phyloP scores from a whole-genome alignment of 2,113 vertebrate genomes.

The Sterna hirundo region DNA sequence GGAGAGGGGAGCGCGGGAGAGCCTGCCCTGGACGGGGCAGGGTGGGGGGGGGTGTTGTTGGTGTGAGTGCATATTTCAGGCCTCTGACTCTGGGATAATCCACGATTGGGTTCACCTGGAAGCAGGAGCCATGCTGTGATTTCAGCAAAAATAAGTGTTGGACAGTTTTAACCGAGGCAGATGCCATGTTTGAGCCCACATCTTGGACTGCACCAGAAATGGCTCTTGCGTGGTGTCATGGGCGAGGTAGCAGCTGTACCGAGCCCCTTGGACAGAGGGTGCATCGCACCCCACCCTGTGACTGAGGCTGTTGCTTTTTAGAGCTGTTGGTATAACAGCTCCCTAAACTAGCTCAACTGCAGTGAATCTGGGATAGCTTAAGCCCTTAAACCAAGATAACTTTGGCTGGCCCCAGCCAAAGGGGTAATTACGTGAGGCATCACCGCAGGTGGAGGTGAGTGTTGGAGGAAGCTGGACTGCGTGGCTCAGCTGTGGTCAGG shows the following conservation, averaged over 20 bases:
- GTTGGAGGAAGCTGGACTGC: background rate
- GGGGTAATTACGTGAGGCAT: background rate
- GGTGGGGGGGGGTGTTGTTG: no score
- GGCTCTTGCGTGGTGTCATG: background rate
- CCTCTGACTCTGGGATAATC: background rate
- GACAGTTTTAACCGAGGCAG: background rate
- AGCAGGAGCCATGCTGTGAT: background rate
- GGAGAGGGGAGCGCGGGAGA: background rate
- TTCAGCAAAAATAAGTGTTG: background rate
- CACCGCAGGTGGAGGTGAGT: background rate
- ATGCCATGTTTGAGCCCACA: accelerated
- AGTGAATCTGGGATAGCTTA: background rate
- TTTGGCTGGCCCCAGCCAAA: accelerated
- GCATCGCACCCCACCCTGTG: accelerated
- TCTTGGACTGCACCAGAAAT: background rate
- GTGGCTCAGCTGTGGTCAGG: background rate
- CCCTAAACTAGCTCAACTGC: background rate
- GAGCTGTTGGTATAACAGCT: background rate
- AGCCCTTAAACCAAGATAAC: background rate
- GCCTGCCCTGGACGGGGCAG: background rate
- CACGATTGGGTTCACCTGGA: background rate
- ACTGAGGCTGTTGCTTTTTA: background rate
- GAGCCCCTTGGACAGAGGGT: background rate
- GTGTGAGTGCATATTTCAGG: background rate
- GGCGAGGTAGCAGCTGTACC: background rate